phyloP scores from a whole-genome alignment of 2,113 vertebrate genomes.

The Caracal caracal region DNA sequence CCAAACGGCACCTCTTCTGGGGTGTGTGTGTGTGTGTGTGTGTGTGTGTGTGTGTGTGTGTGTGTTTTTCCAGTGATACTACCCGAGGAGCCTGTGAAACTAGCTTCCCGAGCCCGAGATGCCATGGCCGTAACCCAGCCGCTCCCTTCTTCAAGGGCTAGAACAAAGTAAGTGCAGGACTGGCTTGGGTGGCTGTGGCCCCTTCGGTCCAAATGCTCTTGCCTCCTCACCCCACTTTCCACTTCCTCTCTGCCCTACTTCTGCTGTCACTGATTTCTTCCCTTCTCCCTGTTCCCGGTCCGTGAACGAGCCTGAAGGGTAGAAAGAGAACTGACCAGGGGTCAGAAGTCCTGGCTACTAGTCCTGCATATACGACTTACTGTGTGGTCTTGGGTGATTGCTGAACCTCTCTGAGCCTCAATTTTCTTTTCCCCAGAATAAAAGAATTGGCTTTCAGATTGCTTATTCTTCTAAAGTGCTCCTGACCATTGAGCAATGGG shows the following conservation, averaged over 20 bases:
- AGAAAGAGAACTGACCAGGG: neutral
- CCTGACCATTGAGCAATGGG: neutral
- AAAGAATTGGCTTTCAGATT: neutral
- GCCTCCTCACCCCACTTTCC: neutral
- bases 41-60: no score
- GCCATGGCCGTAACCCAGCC: neutral
- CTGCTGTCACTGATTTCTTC: no score
- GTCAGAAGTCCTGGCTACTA: neutral
- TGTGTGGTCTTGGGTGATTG: neutral
- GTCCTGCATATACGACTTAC: no score
- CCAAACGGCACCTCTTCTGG: neutral
- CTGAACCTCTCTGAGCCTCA: neutral
- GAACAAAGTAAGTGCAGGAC: slow-evolving; percentile 77
- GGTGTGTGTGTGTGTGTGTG: neutral
- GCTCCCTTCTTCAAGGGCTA: slow-evolving; percentile 19
- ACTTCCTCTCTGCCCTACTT: accelerated
- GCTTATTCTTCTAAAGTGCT: neutral
- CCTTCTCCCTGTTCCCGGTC: neutral
- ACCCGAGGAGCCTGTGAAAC: slow-evolving; percentile 69
- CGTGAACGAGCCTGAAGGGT: neutral
- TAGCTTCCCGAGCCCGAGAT: neutral
- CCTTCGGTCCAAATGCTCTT: neutral
- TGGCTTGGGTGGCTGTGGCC: accelerated
- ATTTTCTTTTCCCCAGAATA: neutral
- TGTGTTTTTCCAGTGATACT: slow-evolving; percentile 54